Evolutionary conservation across 2,113 vertebrate species (phyloP).

Genomic region (Grammomys dolichurus): DNA sequence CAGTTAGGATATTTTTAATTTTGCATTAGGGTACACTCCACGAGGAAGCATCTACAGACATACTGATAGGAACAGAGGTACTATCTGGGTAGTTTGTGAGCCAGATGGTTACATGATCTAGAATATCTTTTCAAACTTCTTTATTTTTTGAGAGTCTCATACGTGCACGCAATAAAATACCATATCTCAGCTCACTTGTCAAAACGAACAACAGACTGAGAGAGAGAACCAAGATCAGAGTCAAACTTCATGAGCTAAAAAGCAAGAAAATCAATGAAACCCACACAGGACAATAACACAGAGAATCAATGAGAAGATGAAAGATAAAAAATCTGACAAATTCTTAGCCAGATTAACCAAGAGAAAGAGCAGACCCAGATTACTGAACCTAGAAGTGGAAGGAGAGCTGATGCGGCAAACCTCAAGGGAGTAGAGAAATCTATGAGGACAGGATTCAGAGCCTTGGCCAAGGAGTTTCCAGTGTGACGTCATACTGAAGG

Average conservation of each 20-base stretch:
- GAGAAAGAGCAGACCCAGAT: neutral
- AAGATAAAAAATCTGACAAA: neutral
- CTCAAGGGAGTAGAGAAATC: neutral
- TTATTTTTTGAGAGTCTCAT: neutral
- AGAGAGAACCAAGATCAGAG: neutral
- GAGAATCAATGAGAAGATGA: neutral
- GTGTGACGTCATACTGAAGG: neutral
- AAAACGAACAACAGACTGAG: neutral
- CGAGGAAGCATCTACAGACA: conserved; percentile 29
- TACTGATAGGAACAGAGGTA: neutral
- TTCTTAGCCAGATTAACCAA: neutral
- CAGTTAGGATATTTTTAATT: conserved; percentile 16
- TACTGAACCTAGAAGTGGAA: neutral
- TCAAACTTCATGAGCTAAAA: too few relatives aligned
- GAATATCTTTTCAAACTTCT: neutral
- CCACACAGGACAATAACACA: neutral
- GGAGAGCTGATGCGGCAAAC: neutral
- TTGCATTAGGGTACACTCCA: conserved; percentile 22
- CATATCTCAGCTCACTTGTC: neutral
- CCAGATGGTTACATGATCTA: neutral
- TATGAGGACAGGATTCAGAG: too few relatives aligned
- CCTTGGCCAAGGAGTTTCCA: neutral
- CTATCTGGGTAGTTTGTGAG: neutral
- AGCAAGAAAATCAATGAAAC: neutral
- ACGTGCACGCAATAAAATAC: neutral